Base-by-base conservation (phyloP, 2,113 vertebrate species). In the Antennarius striatus region DNA sequence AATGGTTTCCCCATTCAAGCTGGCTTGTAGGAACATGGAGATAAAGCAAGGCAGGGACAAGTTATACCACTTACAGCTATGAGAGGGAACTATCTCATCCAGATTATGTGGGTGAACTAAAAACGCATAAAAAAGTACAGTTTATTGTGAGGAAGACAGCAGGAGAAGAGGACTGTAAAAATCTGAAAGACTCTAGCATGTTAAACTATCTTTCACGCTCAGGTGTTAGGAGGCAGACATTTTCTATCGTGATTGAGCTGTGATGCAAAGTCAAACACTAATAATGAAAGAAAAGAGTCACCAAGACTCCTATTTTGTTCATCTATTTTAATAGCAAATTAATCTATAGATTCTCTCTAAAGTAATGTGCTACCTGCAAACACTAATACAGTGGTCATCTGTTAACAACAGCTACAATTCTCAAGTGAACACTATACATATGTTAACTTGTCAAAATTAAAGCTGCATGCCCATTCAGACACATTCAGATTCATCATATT, bases 21-120 rank as follows among this genome's bases (percentile, higher is more conserved):
- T 82, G 86, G 92, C 94, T 96, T 96, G 95, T 96, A 96, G 92
- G 92, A 96, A 96, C 95, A 96, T 92, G 94, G 84, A 95, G 95
- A 94, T 95, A 95, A 96, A 96, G 94, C 92, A 77, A 92, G 91
- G 90, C 92, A 75, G 78, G 89, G 93, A 90, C 95, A 94, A 95
- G 93, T 94, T 94, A 93, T 92, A 93, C 92, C 89, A 92, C 92
- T 92, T 73, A 89, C 91, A 92, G 93, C 91, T 79, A 86, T 36
- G 72, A 86, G 82, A 90, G 83, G 90, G 90, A 93, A 93, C 94
- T 90, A 89, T 92, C 90, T 92, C 81, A 80, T 85, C 71, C 89
- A 93, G 92, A 93, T 91, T 93, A 93, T 89, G 92, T 92, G 88
- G 91, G 88, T 91, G 89, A 90, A 88, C 84, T 87, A 75, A 83